Base-by-base conservation (phyloP, 1,140 invertebrate species). In the Glossosoma conforme region DNA sequence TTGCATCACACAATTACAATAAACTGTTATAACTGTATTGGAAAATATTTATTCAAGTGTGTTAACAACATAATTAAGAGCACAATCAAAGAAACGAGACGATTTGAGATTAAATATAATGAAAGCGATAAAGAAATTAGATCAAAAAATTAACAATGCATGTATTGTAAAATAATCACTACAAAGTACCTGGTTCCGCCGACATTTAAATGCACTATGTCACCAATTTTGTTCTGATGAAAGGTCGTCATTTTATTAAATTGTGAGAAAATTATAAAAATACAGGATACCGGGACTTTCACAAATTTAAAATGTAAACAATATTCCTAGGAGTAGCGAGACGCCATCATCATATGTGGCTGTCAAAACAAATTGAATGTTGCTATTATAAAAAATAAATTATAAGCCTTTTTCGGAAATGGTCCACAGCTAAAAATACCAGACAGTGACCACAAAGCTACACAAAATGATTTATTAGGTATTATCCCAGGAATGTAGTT, bases 201-300 rank as follows among this genome's bases (percentile, higher is more conserved):
- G 52, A 91, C 87, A 70, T 91, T 91, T 14, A 90, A 70, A 66
- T 88, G 80, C 55, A 91, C 78, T 30, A 91, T 89, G 56, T 89
- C 87, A 55, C 81, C 77, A 59, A 65, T 68, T 51, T 65, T 61
- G 44, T 57, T 62, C 22, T 60, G 62, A 57, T 64, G 61, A 53
- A 51, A 50, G 1, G 43, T 52, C 15, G 36, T 18, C 54, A 50
- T 54, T 11, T 37, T 36, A 4, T 9, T 3, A 17, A 36, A 30
- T 41, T n/a, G 6, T 28, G 24, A 28, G 11, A 40, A 30, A 40
- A 18, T 8, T 15, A 28, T 41, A 8, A 4, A 48, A 40, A 38
- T n/a, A 47, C 6, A 28, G 24, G 24, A 25, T 46, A 25, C 22
- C 28, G 25, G 38, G 21, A 36, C 44, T 46, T 19, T 37, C 33